Conservation (phyloP, 1,140 invertebrate species). For the Tribolium madens region DNA sequence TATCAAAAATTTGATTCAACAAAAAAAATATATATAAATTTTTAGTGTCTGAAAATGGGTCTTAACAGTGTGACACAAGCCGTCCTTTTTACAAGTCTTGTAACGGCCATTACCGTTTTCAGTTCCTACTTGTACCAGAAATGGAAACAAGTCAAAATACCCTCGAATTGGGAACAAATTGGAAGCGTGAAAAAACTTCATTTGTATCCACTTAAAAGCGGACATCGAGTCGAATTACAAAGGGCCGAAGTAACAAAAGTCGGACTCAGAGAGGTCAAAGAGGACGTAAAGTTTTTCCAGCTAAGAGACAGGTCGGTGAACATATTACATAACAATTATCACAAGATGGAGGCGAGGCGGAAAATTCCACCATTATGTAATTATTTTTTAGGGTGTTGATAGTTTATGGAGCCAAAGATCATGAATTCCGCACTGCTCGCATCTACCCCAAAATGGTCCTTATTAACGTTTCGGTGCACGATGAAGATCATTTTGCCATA, state of each 20-base stretch:
- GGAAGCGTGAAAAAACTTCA: conserved; percentile 59
- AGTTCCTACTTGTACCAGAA: conserved; percentile 26
- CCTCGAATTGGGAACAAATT: conserved; percentile 59
- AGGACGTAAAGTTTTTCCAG: conserved; percentile 53
- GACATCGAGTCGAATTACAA: conserved; percentile 57
- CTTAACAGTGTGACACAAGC: conserved; percentile 3
- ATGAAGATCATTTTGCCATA: conserved; percentile 59
- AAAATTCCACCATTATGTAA: too few relatives aligned
- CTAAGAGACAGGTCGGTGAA: conserved; percentile 59
- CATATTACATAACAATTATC: too few relatives aligned
- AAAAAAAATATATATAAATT: not conserved
- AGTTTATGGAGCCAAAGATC: conserved; percentile 59
- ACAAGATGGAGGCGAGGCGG: too few relatives aligned
- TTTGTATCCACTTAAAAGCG: conserved; percentile 64
- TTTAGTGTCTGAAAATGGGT: conserved; percentile 10
- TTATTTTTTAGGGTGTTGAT: conserved; percentile 58
- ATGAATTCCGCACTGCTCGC: conserved; percentile 59
- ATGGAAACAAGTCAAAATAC: conserved; percentile 40
- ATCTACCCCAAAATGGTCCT: conserved; percentile 62
- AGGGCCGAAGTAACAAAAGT: conserved; percentile 58
- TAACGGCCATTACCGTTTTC: conserved; percentile 6
- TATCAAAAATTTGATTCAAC: not conserved
- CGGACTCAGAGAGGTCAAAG: conserved; percentile 54
- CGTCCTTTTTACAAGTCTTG: conserved; percentile 9
- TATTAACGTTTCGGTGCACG: conserved; percentile 60